Percentiles rank a stretch among this genome's conserved stretches.
phyloP scores from a whole-genome alignment of 2,888 invertebrate species.

The Notocelia uddmanniana region DNA sequence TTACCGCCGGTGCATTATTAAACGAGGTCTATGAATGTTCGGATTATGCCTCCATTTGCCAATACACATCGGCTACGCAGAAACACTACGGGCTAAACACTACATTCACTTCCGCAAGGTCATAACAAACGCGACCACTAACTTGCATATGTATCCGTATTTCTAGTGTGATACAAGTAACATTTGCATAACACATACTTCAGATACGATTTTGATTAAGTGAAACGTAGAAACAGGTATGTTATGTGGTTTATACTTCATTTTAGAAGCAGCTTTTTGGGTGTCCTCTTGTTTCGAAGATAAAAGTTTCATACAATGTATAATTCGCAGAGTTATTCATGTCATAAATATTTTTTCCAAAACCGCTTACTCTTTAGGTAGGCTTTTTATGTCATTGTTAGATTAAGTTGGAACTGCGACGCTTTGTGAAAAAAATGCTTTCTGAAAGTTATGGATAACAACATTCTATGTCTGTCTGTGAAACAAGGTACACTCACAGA shows the following conservation, averaged over 20 bases:
- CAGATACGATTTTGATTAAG: neutral
- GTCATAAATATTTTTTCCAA: too few species aligned
- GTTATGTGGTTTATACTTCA: neutral
- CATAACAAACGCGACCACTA: neutral
- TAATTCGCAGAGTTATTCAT: too few species aligned
- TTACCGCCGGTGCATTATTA: conserved; percentile 40
- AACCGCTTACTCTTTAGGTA: too few species aligned
- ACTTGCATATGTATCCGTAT: neutral
- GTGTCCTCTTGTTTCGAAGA: too few species aligned
- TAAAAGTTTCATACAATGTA: too few species aligned
- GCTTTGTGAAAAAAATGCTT: too few species aligned
- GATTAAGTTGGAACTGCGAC: too few species aligned
- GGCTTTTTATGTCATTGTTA: too few species aligned
- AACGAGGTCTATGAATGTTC: conserved; percentile 38
- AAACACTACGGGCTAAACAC: neutral
- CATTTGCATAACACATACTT: neutral
- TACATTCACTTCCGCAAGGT: neutral
- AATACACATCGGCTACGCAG: conserved; percentile 16
- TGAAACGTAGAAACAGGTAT: neutral
- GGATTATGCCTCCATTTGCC: conserved; percentile 47
- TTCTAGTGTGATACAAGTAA: neutral
- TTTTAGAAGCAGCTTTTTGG: too few species aligned
- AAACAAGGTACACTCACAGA: too few species aligned
- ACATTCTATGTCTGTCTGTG: too few species aligned
- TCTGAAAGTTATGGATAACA: too few species aligned